Conservation (phyloP, 2,113 vertebrate species). For the Carlito syrichta region DNA sequence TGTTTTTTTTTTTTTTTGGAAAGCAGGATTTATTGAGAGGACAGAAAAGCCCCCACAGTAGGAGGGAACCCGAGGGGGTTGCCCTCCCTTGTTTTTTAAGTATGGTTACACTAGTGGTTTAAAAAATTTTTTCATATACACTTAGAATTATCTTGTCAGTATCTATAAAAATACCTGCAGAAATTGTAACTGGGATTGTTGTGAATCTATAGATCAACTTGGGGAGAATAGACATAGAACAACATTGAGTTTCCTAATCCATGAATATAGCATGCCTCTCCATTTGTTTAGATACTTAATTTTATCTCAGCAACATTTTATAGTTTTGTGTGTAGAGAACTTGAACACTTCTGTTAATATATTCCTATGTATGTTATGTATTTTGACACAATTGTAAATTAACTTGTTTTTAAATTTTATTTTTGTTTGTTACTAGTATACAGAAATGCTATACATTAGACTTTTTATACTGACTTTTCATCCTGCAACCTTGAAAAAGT, state of each 20-base stretch:
- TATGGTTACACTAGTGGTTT: not conserved
- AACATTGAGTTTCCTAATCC: not conserved
- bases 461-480: not conserved
- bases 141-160: not conserved
- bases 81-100: too few species aligned
- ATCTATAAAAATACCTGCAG: not conserved
- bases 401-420: not conserved
- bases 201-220: not conserved
- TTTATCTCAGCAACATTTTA: not conserved
- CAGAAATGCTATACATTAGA: not conserved
- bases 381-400: not conserved
- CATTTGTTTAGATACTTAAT: not conserved
- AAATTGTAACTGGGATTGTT: not conserved
- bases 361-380: conserved; percentile 4
- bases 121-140: not conserved
- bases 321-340: not conserved
- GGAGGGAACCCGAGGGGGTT: too few species aligned
- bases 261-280: not conserved
- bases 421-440: not conserved
- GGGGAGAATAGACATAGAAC: not conserved
- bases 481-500: not conserved
- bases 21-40: too few species aligned
- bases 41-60: too few species aligned
- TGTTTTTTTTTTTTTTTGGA: too few species aligned
- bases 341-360: not conserved